Percentiles rank a stretch among this genome's conserved stretches.
Evolutionary conservation across 2,113 vertebrate genomes (phyloP).

Genomic region (Chaenogobius annularis): DNA sequence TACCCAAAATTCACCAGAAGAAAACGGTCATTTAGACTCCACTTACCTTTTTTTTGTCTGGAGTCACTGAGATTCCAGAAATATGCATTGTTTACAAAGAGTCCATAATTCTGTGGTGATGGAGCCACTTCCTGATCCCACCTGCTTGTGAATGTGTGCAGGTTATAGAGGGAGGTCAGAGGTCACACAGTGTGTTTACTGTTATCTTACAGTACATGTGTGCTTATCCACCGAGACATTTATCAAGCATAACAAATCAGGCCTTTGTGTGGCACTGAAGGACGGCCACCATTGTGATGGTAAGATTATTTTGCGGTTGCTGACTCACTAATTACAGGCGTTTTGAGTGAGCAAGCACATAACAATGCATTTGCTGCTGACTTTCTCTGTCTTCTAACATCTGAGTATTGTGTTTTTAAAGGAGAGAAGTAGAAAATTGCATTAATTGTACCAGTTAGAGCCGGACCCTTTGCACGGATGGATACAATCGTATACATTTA

Average conservation of each 20-base stretch:
- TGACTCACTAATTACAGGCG: conserved; percentile 71
- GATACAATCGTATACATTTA: conserved; percentile 66
- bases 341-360: conserved; percentile 39
- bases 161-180: conserved; percentile 33
- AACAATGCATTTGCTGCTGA: conserved; percentile 60
- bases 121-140: conserved; percentile 67
- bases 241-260: conserved; percentile 69
- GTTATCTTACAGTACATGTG: conserved; percentile 53
- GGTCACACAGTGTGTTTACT: conserved; percentile 48
- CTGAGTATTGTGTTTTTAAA: conserved; percentile 50
- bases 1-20: conserved; percentile 42
- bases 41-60: conserved; percentile 69
- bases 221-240: conserved; percentile 59
- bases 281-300: conserved; percentile 68
- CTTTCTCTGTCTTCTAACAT: conserved; percentile 29
- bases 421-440: conserved; percentile 54
- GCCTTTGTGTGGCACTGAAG: conserved; percentile 64
- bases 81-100: conserved; percentile 72
- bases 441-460: conserved; percentile 63
- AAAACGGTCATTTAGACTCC: conserved; percentile 64
- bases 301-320: conserved; percentile 61
- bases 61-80: conserved; percentile 68
- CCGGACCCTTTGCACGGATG: conserved; percentile 51
- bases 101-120: conserved; percentile 61
- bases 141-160: conserved; percentile 15